phyloP scores from a whole-genome alignment of 1,140 invertebrate species.

The Hormaphis cornu region DNA sequence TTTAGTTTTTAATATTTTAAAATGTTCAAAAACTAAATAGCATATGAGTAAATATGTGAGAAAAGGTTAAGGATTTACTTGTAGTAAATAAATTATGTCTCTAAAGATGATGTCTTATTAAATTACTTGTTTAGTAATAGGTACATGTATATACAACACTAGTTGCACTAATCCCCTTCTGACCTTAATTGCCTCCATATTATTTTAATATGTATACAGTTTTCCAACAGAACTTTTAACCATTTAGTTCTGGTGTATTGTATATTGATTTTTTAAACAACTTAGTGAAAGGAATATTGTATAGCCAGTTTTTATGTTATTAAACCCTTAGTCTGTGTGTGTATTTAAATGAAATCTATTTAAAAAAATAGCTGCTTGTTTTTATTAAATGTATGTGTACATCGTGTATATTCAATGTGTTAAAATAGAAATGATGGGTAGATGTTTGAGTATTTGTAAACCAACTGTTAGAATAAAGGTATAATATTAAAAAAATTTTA shows the following conservation, averaged over 20 bases:
- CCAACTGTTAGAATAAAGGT: not conserved
- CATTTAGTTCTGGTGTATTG: conserved; percentile 9
- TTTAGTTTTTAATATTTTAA: too few relatives aligned
- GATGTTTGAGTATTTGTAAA: conserved; percentile 23
- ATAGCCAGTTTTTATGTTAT: not conserved
- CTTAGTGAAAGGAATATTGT: not conserved
- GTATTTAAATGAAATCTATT: not conserved
- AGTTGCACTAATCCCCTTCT: conserved; percentile 26
- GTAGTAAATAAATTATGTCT: not conserved
- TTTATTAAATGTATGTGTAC: conserved; percentile 1
- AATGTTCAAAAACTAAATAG: too few relatives aligned
- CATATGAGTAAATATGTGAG: too few relatives aligned
- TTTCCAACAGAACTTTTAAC: conserved; percentile 21
- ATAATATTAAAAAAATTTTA: not conserved
- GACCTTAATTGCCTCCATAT: conserved; percentile 16
- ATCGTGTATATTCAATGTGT: not conserved
- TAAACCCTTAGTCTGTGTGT: not conserved
- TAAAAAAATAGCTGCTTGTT: not conserved
- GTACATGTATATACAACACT: not conserved
- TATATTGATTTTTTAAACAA: conserved; percentile 21
- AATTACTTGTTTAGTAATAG: not conserved
- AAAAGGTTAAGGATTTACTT: too few relatives aligned
- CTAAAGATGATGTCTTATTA: not conserved
- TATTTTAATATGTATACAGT: conserved; percentile 12
- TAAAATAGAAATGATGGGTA: conserved; percentile 6